Evolutionary conservation across 1,140 invertebrate species (phyloP).

Genomic region (Gerris buenoi): DNA sequence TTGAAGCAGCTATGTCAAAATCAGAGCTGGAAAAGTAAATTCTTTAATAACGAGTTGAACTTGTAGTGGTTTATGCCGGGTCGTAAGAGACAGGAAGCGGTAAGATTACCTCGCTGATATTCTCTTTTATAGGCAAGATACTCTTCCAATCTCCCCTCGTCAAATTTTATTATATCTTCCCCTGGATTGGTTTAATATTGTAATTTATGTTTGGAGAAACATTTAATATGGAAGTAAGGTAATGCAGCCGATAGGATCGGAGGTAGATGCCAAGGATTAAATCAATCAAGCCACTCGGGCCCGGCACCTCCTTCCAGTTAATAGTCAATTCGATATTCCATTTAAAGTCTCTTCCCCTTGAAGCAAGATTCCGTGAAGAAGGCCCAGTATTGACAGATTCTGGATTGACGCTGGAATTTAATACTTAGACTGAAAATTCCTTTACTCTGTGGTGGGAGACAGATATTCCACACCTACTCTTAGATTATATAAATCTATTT

Average conservation of each 20-base stretch:
- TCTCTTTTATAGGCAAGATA: no score
- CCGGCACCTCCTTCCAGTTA: background rate
- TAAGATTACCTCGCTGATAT: no score
- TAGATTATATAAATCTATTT: no score
- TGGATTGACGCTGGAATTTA: background rate
- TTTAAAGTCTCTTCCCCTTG: background rate
- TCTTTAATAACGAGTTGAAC: no score
- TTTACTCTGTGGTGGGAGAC: no score
- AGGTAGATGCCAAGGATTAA: background rate
- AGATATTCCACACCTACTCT: no score
- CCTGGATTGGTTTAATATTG: background rate
- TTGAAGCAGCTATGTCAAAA: no score
- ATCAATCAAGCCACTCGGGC: background rate
- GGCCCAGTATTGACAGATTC: background rate
- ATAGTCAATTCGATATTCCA: background rate
- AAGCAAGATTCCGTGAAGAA: background rate
- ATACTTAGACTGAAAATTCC: background rate
- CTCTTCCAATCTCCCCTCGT: no score
- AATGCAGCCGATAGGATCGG: background rate
- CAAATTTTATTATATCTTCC: background rate
- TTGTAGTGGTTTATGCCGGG: no score
- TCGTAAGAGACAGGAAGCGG: no score
- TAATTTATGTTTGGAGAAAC: background rate
- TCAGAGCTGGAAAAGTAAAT: no score
- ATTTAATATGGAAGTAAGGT: background rate